Base-by-base conservation (phyloP, 2,888 invertebrate species). In the Linnaemya tessellans region DNA sequence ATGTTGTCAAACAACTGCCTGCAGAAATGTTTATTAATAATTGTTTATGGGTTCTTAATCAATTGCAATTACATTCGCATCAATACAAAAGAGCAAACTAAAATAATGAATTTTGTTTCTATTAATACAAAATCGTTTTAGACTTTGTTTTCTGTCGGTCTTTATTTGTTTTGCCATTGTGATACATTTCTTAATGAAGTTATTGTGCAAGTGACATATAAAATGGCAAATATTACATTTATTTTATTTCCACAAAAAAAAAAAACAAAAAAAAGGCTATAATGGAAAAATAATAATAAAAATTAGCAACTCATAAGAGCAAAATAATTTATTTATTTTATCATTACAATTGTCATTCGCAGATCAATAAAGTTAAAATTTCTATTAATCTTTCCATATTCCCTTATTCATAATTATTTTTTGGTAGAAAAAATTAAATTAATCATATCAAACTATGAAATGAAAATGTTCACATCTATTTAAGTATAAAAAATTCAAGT, bases 181-280 rank as follows among this genome's bases (percentile, higher is more conserved):
- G 5, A 30, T 0, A 30, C 5, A 11, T 58, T 60, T 49, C 60
- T 49, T 73, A 8, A 46, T 35, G 10, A 73, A 25, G 8, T 60
- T 51, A 25, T 56, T 56, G 22, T 70, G 56, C 15, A 58, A 38
- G 13, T 60, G 60, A 60, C 46, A 62, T 43, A 35, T 49, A 1
- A 46, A 54, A 58, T 43, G 43, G 35, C 25, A 64, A 64, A 64
- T 43, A 11, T 64, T 41, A 3, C 22, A 38, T 1, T 15, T 22
- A 3, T 64, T 15, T 58, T n/a, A 22, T 30, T 13, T 22, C 0
- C 1, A n/a, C 8, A 30, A 56, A 3, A 22, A 54, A 54, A 13
- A 3, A 2, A 13, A 54, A 13, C 3, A 25, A n/a, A n/a, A n/a
- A n/a, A n/a, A n/a, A n/a, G n/a, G n/a, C n/a, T n/a, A n/a, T n/a